Evolutionary conservation across 2,797 vertebrate species (phyloP).

Genomic region (Carcharodon carcharias): DNA sequence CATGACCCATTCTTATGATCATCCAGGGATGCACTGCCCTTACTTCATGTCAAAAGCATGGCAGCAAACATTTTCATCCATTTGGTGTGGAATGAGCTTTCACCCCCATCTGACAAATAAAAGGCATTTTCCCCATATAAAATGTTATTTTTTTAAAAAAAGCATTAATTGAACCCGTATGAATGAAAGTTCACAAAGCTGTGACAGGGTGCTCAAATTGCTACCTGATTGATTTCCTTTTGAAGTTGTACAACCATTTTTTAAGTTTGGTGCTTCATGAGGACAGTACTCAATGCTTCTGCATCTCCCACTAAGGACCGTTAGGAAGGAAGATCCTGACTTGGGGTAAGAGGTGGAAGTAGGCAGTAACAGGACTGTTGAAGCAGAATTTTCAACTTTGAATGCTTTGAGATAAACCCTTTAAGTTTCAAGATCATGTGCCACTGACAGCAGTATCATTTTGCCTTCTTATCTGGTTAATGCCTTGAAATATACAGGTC

Average conservation of each 20-base stretch:
- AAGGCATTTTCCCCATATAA: background rate
- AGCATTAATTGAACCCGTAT: background rate
- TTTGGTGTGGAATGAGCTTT: background rate
- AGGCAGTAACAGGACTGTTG: background rate
- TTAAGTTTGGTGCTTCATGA: background rate
- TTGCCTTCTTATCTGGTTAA: background rate
- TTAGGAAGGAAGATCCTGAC: background rate
- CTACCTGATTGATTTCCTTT: background rate
- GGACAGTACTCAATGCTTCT: background rate
- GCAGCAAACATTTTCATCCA: background rate
- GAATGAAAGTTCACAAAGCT: background rate
- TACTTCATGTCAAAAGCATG: background rate
- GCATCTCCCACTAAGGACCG: background rate
- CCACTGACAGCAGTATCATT: background rate
- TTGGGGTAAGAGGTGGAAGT: background rate
- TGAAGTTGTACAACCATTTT: background rate
- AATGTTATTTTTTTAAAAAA: background rate
- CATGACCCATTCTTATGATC: background rate
- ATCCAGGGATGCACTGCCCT: background rate
- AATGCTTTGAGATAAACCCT: background rate
- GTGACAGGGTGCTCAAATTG: background rate
- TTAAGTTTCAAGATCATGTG: background rate
- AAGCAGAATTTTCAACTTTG: background rate
- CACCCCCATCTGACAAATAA: background rate
- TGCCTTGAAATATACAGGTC: background rate